phyloP scores from a whole-genome alignment of 2,888 invertebrate genomes.

The Emmelina monodactyla region DNA sequence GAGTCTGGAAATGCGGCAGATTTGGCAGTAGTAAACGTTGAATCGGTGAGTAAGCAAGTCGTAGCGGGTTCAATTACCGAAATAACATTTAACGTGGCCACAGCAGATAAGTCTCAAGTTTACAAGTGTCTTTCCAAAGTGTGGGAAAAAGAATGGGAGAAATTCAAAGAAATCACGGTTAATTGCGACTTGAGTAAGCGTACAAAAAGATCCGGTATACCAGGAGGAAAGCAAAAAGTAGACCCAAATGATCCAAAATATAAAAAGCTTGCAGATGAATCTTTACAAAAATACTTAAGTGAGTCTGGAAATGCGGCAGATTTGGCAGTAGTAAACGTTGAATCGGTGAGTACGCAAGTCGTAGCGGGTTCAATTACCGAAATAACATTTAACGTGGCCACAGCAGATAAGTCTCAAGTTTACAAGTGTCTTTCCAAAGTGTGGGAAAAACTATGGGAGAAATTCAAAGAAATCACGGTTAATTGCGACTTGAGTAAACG shows the following conservation, averaged over 20 bases:
- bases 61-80: conserved; percentile 20
- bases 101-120: not conserved
- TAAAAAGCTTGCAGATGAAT: conserved; percentile 17
- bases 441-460: conserved; percentile 64
- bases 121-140: conserved; percentile 13
- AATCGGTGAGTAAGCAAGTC: conserved; percentile 16
- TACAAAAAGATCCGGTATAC: not conserved
- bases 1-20: conserved; percentile 6
- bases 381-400: conserved; percentile 17
- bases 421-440: conserved; percentile 33
- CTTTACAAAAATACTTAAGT: conserved; percentile 20
- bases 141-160: conserved; percentile 13
- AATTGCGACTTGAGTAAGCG: conserved; percentile 3
- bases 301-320: conserved; percentile 5
- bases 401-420: conserved; percentile 4
- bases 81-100: conserved; percentile 18
- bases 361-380: conserved; percentile 18
- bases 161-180: conserved; percentile 15
- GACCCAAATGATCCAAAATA: conserved; percentile 16
- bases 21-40: conserved; percentile 16
- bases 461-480: conserved; percentile 32
- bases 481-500: no score
- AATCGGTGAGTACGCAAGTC: conserved; percentile 17
- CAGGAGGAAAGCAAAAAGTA: conserved; percentile 9
- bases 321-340: conserved; percentile 14